Evolutionary conservation across 1,140 invertebrate genomes (phyloP), one percentile per base, ranked within the genome.

Genomic region (Helicoverpa armigera): DNA sequence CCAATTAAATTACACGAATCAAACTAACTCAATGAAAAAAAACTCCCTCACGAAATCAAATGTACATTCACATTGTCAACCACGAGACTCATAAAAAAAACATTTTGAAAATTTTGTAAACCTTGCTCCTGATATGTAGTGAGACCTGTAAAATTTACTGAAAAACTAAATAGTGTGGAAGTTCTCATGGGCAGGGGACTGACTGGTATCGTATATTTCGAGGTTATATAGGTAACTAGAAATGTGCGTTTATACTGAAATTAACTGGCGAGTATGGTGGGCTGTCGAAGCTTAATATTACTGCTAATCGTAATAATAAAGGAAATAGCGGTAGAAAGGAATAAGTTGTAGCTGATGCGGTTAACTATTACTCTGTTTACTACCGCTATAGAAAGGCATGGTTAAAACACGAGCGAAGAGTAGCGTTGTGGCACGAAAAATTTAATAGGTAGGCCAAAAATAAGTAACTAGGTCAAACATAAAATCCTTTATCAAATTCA

Each of bases 121-220:
- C 95, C 95, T 95, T 95, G 94, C 74, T 95, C 95, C 95, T 91
- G 94, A 88, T 94, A 95, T 23, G 95, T 87, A 85, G 92, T 93
- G 80, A 95, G 95, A 95, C 95, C 95, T 95, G 95, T 80, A 95
- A 95, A 95, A 91, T 95, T 95, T 88, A 95, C 95, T 95, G 89
- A 88, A 95, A 88, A 92, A 90, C 94, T 95, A 88, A 95, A 95
- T 95, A 92, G 90, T 89, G 89, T 86, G 86, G 91, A 85, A 92
- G 88, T 94, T 94, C 94, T 87, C 83, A 50, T 43, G 3, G 16
- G 14, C 31, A 60, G 18, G 53, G 9, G 7, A 43, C 14, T 18
- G 67, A 70, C 14, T 72, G 23, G 29, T n/a, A 1, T 56, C 7
- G 11, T n/a, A 54, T 35, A 56, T 54, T 35, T 48, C 18, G 29